Conservation (phyloP, 2,888 invertebrate genomes). For the Cantharis rufa region DNA sequence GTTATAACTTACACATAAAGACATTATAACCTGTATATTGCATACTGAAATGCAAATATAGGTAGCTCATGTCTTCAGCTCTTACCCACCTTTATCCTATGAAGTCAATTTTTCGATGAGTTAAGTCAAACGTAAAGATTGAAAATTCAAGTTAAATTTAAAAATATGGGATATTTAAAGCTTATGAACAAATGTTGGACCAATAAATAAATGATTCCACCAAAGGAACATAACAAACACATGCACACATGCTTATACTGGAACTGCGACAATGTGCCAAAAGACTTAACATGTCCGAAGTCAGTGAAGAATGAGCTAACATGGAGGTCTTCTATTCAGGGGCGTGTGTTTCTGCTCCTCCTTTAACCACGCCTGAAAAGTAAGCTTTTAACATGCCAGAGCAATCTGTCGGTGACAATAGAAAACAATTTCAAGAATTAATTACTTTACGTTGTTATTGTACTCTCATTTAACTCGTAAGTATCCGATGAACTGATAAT, state of each 20-base stretch:
- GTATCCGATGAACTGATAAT: neutral
- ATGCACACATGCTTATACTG: slow-evolving; percentile 43
- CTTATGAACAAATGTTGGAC: slow-evolving; percentile 3
- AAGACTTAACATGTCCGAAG: slow-evolving; percentile 47
- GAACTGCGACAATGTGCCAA: slow-evolving; percentile 47
- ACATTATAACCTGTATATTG: neutral
- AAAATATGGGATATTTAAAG: neutral
- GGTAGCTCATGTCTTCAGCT: neutral
- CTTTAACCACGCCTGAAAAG: slow-evolving; percentile 44
- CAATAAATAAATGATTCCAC: slow-evolving; percentile 39
- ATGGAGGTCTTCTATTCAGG: slow-evolving; percentile 51
- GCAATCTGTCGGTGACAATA: slow-evolving; percentile 51
- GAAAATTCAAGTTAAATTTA: neutral
- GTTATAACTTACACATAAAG: neutral
- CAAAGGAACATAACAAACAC: slow-evolving; percentile 42
- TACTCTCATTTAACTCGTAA: neutral
- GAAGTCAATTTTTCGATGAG: neutral
- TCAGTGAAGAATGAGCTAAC: slow-evolving; percentile 50
- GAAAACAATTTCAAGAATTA: slow-evolving; percentile 38
- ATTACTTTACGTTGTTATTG: neutral
- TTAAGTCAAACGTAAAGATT: neutral
- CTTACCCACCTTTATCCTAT: neutral
- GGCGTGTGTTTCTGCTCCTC: slow-evolving; percentile 49
- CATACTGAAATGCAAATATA: neutral
- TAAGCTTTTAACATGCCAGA: slow-evolving; percentile 42